Evolutionary conservation across 2,113 vertebrate species (phyloP), one percentile per base, ranked within the genome.

Genomic region (Hymenochirus boettgeri): DNA sequence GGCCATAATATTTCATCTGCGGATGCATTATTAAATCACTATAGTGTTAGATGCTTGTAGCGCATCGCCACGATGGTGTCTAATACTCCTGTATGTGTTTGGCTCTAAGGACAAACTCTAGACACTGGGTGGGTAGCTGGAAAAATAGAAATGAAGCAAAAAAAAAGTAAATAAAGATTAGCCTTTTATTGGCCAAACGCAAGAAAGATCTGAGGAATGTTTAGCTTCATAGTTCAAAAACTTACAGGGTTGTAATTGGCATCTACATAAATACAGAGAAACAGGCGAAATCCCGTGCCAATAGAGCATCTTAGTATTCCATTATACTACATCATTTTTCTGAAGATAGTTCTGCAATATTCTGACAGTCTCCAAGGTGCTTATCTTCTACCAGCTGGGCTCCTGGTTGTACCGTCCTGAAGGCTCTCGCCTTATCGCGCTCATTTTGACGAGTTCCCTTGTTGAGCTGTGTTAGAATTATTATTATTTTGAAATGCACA

Each of bases 21-120:
- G 2, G 11, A 37, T 37, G 55, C 57, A 58, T 51, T 50, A 57
- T 35, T n/a, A n/a, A n/a, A 66, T 58, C 15, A 10, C 42, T 48
- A 57, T 58, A 58, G 17, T 12, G 27, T 6, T 26, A 26, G 10
- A 58, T 50, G 55, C 27, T 23, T 58, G 25, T 31, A 21, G 18
- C 10, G 12, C 23, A 65, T 24, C 24, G 10, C 37, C 29, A 5
- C 29, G 45, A 56, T 46, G 10, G 31, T 18, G 52, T 31, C 31
- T n/a, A n/a, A n/a, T n/a, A n/a, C n/a, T n/a, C n/a, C n/a, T 55
- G 33, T 55, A 15, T 31, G 24, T 50, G 12, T 47, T 27, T 15
- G 10, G 11, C 29, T 24, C 11, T 54, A 6, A 25, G 52, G 25
- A 55, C 9, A 31, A 55, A 55, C 52, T 17, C 25, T 26, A 19